A percentile compares a stretch with the other conserved stretches of the same genome.
These are phyloP conservation scores for Scolanthus callimorphus DNA, from an alignment of 92 coral and sea anemone species.

Conservation along the genomic window DNA sequence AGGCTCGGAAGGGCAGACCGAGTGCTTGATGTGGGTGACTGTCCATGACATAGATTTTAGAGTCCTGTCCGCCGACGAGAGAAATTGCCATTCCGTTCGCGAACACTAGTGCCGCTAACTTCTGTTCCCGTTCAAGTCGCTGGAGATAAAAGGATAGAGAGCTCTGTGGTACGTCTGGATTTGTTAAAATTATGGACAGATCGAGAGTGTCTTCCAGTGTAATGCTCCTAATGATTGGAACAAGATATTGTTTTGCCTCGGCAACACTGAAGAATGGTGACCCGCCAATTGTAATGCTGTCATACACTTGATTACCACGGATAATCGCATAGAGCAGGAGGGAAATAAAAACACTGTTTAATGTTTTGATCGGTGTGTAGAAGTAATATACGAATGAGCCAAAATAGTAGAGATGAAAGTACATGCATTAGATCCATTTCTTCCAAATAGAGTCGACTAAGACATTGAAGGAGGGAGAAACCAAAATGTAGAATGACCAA, in stretches of 20 bases:
- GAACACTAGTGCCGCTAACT: constrained; percentile 39
- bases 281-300: constrained; percentile 32
- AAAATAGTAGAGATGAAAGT: no score
- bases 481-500: no score
- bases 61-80: constrained; percentile 27
- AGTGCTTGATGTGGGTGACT: constrained; percentile 27
- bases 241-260: constrained; percentile 20
- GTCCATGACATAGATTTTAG: constrained; percentile 25
- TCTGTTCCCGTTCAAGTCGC: constrained; percentile 25
- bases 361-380: no score
- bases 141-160: constrained; percentile 26
- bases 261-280: constrained; percentile 43
- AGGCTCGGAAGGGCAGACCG: constrained; percentile 21
- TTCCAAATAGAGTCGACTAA: no score
- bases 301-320: no score
- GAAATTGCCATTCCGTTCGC: constrained; percentile 37
- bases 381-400: no score
- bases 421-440: no score
- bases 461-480: no score
- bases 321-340: no score
- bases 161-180: constrained; percentile 29
- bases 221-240: constrained; percentile 10
- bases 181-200: constrained; percentile 24
- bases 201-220: constrained; percentile 26
- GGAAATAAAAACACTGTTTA: no score